Base-by-base conservation (phyloP, 2,113 vertebrate species). In the Noturus placidus region DNA sequence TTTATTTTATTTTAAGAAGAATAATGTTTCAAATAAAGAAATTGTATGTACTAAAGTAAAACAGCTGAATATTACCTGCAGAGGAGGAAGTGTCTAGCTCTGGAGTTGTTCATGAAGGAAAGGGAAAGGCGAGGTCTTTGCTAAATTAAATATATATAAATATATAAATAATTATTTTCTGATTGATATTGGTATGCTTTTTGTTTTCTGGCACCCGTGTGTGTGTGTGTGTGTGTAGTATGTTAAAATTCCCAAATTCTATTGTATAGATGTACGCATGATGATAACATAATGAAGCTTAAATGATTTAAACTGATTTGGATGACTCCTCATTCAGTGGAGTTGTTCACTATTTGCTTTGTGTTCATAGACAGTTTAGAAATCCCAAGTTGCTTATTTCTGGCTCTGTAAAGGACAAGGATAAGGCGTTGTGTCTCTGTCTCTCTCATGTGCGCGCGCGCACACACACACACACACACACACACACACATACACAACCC, bases 51-150 rank as follows among this genome's bases (percentile, higher is more conserved):
- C 59, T 82, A 88, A 88, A 78, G 89, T 91, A 89, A 91, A 17
- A 89, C 77, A 65, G 87, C 86, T 88, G 84, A 87, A 87, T 89
- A 88, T 93, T 89, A 91, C 89, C 91, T 89, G 91, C 83, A 85
- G 90, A 89, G 38, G 91, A 83, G 85, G 89, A 89, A 35, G n/a
- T 87, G 59, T 86, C 15, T 9, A 13, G 56, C 46, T 79, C 56
- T 87, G 42, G 38, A 4, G 17, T 30, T 50, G 10, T 30, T 46
- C 50, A 81, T 89, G 85, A 82, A 46, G 84, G 72, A 81, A 76
- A 46, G 27, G 78, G 19, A n/a, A 84, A 57, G 70, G 50, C 50
- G 33, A 72, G 86, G 63, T 85, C 81, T 84, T 84, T 90, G 69
- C 38, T 17, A 19, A 42, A 50, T 27, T 67, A 22, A 42, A 42